Evolutionary conservation across 2,888 invertebrate species (phyloP).

Genomic region (Volucella inanis): DNA sequence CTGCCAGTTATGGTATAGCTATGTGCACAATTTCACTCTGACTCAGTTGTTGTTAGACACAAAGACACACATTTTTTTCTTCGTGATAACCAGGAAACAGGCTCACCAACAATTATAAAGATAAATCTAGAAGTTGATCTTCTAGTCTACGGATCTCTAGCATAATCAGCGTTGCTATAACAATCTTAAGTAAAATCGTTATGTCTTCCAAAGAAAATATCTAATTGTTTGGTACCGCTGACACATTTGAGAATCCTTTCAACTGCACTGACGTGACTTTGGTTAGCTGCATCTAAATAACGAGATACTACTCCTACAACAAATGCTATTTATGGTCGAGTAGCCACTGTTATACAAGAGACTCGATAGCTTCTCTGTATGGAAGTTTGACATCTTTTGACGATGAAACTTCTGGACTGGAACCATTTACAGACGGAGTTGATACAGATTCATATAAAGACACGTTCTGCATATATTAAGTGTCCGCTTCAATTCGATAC

Average conservation of each 20-base stretch:
- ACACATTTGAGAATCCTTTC: conserved; percentile 42
- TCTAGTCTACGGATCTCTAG: too few relatives aligned
- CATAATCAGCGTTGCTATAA: conserved; percentile 61
- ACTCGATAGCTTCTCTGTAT: conserved; percentile 72
- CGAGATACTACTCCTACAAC: conserved; percentile 60
- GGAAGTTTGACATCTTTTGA: conserved; percentile 70
- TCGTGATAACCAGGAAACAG: conserved; percentile 52
- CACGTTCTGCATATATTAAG: conserved; percentile 56
- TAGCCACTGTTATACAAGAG: conserved; percentile 73
- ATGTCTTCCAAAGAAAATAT: conserved; percentile 31
- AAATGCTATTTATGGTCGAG: conserved; percentile 72
- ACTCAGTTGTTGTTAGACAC: too few relatives aligned
- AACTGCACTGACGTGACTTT: conserved; percentile 28
- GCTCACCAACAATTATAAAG: conserved; percentile 29
- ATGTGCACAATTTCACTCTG: too few relatives aligned
- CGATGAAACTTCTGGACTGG: too few relatives aligned
- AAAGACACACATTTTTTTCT: neutral
- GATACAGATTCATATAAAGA: too few relatives aligned
- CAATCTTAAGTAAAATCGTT: conserved; percentile 22
- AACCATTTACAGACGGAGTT: too few relatives aligned
- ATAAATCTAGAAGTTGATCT: conserved; percentile 55
- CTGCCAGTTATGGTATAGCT: too few relatives aligned
- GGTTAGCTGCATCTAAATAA: conserved; percentile 38
- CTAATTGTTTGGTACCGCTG: conserved; percentile 27
- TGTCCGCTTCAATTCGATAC: too few relatives aligned